A percentile compares a stretch with the other conserved stretches of the same genome.
These are phyloP conservation scores for Austrofundulus limnaeus DNA, from an alignment of 2,113 vertebrate genomes.

Conservation along the genomic window DNA sequence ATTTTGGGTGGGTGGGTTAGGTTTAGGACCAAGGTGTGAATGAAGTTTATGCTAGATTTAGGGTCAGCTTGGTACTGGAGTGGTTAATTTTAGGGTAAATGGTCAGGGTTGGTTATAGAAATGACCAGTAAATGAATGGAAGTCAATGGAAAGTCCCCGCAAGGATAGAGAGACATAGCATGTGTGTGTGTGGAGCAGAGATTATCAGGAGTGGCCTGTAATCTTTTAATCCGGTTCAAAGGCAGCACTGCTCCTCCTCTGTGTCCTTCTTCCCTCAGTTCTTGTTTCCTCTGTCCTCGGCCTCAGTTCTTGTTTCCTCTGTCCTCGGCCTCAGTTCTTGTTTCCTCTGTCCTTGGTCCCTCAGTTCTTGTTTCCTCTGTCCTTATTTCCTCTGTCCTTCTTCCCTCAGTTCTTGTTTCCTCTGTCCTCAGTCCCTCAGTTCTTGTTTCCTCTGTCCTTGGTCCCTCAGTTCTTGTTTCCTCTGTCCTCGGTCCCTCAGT, in stretches of 20 bases:
- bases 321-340: neutral
- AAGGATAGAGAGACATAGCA: too few relatives aligned
- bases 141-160: too few relatives aligned
- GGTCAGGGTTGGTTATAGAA: too few relatives aligned
- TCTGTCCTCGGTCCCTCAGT: neutral
- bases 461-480: neutral
- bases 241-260: conserved; percentile 22
- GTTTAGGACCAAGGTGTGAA: too few relatives aligned
- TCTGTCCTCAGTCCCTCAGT: neutral
- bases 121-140: too few relatives aligned
- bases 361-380: neutral
- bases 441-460: too few relatives aligned
- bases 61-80: too few relatives aligned
- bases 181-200: conserved; percentile 52
- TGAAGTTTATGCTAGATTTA: too few relatives aligned
- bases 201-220: conserved; percentile 65
- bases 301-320: neutral
- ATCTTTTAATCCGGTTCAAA: conserved; percentile 70
- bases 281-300: too few relatives aligned
- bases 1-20: too few relatives aligned
- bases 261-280: neutral
- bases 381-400: neutral
- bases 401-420: neutral
- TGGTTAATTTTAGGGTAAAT: too few relatives aligned
- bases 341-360: too few relatives aligned